phyloP scores from a whole-genome alignment of 2,888 invertebrate species.

The Noctua comes region DNA sequence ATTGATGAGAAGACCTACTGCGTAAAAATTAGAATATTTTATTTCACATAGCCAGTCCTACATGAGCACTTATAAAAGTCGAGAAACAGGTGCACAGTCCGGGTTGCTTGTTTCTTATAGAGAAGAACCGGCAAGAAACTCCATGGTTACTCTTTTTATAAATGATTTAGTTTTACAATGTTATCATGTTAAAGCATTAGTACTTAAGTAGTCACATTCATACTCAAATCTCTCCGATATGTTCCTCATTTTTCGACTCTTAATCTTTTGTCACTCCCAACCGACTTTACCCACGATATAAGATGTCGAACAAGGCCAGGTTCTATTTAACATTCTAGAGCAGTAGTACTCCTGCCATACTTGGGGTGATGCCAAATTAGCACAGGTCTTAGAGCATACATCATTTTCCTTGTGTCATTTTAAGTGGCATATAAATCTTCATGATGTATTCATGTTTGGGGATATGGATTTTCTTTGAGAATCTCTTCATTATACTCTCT shows the following conservation, averaged over 20 bases:
- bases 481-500: no score
- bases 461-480: neutral
- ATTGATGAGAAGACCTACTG: neutral
- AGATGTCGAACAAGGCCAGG: constrained; percentile 46
- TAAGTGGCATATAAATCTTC: constrained; percentile 7
- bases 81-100: no score
- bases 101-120: no score
- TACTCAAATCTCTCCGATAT: neutral
- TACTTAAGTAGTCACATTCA: neutral
- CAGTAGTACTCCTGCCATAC: constrained; percentile 14
- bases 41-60: no score
- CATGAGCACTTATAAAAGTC: no score
- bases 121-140: no score
- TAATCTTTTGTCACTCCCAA: constrained; percentile 1
- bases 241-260: neutral
- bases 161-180: no score
- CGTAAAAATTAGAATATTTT: no score
- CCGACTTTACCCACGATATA: neutral
- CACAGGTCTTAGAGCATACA: constrained; percentile 19
- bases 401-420: constrained; percentile 50
- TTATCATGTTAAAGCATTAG: no score
- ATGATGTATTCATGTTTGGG: constrained; percentile 14
- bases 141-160: no score
- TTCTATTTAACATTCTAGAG: constrained; percentile 52
- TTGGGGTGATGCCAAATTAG: constrained; percentile 62